These are phyloP conservation scores for Arctia plantaginis DNA, from an alignment of 2,888 invertebrate species.

Conservation along the genomic window DNA sequence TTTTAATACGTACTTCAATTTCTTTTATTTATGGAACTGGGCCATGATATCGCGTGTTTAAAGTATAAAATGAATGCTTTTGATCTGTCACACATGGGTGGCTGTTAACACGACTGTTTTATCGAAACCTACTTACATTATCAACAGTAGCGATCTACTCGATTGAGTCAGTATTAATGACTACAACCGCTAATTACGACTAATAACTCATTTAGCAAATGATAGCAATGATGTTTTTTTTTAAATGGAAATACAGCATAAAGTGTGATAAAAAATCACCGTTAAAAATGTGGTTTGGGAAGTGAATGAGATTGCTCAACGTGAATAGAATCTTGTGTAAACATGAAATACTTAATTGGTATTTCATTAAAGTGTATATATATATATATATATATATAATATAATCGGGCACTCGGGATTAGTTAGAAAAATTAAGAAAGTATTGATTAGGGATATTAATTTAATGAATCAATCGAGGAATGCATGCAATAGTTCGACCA, in stretches of 20 bases:
- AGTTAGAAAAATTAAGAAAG: background rate
- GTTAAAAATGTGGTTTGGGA: background rate
- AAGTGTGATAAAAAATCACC: background rate
- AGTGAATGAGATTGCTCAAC: background rate
- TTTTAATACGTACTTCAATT: background rate
- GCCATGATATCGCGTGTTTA: constrained; percentile 35
- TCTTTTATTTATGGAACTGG: constrained; percentile 29
- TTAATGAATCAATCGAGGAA: no score
- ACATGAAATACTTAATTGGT: background rate
- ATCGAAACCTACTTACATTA: constrained; percentile 35
- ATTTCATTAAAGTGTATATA: background rate
- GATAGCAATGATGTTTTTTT: constrained; percentile 28
- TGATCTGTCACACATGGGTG: constrained; percentile 33
- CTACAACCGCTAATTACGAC: constrained; percentile 45
- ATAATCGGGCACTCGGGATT: no score
- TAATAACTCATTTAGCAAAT: constrained; percentile 51
- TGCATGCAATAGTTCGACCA: no score
- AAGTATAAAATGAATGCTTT: constrained; percentile 32
- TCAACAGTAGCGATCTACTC: constrained; percentile 39
- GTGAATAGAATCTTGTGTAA: background rate
- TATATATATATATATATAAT: no score
- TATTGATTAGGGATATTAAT: background rate
- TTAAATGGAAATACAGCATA: constrained; percentile 16
- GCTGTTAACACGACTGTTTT: constrained; percentile 15
- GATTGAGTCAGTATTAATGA: constrained; percentile 42